Percentiles rank a stretch among this genome's conserved stretches.
Conservation (phyloP, 2,888 invertebrate genomes). For the Spisula subtruncata region DNA sequence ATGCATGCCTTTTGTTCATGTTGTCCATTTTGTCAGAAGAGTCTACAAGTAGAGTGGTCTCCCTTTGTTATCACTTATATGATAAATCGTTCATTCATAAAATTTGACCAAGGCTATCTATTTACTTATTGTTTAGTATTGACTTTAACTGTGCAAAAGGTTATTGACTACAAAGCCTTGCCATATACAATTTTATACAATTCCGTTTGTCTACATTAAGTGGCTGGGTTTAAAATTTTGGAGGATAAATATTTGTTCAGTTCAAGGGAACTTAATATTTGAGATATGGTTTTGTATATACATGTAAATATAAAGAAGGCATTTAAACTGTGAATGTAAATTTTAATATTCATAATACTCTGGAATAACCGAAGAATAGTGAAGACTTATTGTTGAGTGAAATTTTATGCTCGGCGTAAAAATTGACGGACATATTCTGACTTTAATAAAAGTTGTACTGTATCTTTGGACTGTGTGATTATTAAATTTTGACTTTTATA, state of each 20-base stretch:
- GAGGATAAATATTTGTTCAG: slow-evolving; percentile 21
- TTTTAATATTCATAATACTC: slow-evolving; percentile 2
- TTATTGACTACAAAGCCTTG: neutral
- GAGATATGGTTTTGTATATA: neutral
- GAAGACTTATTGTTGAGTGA: neutral
- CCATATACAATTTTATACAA: neutral
- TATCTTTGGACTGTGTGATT: too few relatives aligned
- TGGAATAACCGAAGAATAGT: neutral
- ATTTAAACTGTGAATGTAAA: slow-evolving; percentile 13
- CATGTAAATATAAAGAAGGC: slow-evolving; percentile 11
- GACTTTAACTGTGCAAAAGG: slow-evolving; percentile 18
- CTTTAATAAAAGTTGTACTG: too few relatives aligned
- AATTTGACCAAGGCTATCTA: neutral
- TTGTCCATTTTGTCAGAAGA: neutral
- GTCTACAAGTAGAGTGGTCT: neutral
- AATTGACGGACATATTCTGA: too few relatives aligned
- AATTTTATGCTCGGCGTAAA: too few relatives aligned
- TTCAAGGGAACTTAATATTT: neutral
- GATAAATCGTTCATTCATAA: slow-evolving; percentile 13
- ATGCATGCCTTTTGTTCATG: neutral
- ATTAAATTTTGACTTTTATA: too few relatives aligned
- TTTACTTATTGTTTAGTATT: slow-evolving; percentile 12
- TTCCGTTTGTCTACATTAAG: slow-evolving; percentile 2
- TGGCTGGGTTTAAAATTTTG: slow-evolving; percentile 10
- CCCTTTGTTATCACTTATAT: neutral